These are phyloP conservation scores for Trimorus sp. DNA, from an alignment of 2,888 invertebrate genomes.

Conservation along the genomic window DNA sequence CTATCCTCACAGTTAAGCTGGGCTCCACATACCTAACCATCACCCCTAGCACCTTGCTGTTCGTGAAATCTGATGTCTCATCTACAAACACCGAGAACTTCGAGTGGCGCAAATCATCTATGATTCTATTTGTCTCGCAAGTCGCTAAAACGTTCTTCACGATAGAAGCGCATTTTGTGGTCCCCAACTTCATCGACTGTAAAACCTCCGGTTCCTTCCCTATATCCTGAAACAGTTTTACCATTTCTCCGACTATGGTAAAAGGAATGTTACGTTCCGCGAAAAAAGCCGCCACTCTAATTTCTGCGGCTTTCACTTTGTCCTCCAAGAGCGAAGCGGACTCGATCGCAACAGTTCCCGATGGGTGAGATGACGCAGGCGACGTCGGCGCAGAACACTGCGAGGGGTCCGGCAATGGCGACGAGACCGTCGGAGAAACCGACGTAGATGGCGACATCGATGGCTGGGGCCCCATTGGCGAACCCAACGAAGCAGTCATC, in stretches of 20 bases:
- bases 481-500: no score
- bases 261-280: constrained; percentile 5
- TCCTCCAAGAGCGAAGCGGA: background rate
- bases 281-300: constrained; percentile 6
- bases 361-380: no score
- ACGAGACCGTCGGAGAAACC: no score
- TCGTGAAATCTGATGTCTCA: constrained; percentile 1
- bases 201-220: constrained; percentile 4
- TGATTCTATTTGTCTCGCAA: constrained; percentile 6
- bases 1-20: background rate
- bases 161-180: constrained; percentile 3
- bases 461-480: no score
- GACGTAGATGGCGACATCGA: no score
- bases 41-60: background rate
- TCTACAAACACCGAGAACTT: constrained; percentile 15
- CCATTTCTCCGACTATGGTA: background rate
- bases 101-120: background rate
- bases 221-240: constrained; percentile 3
- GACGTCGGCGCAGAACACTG: no score
- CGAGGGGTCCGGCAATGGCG: no score
- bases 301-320: constrained; percentile 16
- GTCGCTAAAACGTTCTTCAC: constrained; percentile 5
- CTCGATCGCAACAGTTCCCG: no score
- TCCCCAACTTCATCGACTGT: constrained; percentile 6
- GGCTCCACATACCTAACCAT: constrained; percentile 15